Evolutionary conservation across 2,113 vertebrate species (phyloP).

Genomic region (Indri indri): DNA sequence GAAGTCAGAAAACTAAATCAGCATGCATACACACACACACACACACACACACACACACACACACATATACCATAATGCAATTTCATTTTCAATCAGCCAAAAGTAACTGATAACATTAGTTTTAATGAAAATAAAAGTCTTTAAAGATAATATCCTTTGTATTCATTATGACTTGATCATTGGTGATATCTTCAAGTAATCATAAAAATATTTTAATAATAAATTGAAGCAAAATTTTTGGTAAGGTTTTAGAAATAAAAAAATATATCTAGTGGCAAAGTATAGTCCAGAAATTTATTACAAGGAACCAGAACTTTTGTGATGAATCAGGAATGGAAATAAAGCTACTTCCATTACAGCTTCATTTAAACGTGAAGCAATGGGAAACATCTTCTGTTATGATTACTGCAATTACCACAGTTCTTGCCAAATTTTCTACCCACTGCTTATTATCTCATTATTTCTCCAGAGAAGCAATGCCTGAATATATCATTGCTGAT

Average conservation of each 20-base stretch:
- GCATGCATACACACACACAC: not conserved
- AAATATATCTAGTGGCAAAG: not conserved
- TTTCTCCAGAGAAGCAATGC: conserved; percentile 32
- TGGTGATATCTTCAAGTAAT: not conserved
- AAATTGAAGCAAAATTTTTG: not conserved
- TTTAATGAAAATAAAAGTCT: not conserved
- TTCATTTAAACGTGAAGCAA: not conserved
- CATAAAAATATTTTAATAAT: not conserved
- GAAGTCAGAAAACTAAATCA: conserved; percentile 31
- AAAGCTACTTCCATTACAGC: not conserved
- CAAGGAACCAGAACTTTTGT: not conserved
- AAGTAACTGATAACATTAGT: conserved; percentile 55
- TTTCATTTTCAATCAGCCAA: conserved; percentile 45
- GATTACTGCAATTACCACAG: not conserved
- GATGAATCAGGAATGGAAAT: not conserved
- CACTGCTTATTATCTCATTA: conserved; percentile 49
- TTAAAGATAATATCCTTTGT: not conserved
- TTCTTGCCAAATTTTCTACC: conserved; percentile 46
- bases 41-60: not conserved
- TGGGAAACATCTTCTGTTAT: not conserved
- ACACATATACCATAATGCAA: not conserved
- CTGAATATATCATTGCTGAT: not conserved
- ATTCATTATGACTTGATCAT: not conserved
- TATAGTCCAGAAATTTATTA: not conserved
- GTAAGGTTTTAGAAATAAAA: not conserved